These are phyloP conservation scores for Notarius lentiginosus DNA, from an alignment of 2,113 vertebrate genomes.

Conservation along the genomic window DNA sequence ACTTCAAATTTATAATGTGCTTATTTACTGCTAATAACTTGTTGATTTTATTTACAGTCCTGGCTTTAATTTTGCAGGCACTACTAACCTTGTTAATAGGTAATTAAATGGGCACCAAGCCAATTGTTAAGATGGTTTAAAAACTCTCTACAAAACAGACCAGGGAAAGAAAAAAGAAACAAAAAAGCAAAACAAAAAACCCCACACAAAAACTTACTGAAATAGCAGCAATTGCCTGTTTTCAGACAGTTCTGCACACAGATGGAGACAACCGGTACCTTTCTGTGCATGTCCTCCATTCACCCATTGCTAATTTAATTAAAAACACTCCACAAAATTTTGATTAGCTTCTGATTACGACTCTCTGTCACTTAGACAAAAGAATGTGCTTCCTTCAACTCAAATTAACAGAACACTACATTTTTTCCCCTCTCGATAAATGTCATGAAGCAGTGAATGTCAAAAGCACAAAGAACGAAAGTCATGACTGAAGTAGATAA, in stretches of 20 bases:
- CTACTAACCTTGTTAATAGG: background rate
- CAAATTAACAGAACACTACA: slow-evolving; percentile 15
- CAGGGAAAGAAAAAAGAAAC: background rate
- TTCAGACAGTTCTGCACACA: background rate
- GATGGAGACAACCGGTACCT: slow-evolving; percentile 37
- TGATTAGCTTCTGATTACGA: slow-evolving; percentile 53
- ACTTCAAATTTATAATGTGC: background rate
- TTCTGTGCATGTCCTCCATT: slow-evolving; percentile 31
- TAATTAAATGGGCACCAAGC: background rate
- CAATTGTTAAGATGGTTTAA: slow-evolving; percentile 18
- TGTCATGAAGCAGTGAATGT: background rate
- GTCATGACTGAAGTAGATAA: slow-evolving; percentile 31
- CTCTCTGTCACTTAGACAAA: slow-evolving; percentile 41
- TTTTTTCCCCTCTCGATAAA: background rate
- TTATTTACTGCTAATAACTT: background rate
- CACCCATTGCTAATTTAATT: slow-evolving; percentile 52
- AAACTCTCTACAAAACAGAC: slow-evolving; percentile 17
- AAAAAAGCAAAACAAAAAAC: too few species aligned
- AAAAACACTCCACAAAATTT: slow-evolving; percentile 38
- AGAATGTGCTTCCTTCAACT: slow-evolving; percentile 22
- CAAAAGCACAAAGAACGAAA: background rate
- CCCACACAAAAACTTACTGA: background rate
- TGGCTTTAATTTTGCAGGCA: background rate
- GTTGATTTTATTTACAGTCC: background rate
- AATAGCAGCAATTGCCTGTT: slow-evolving; percentile 21